These are phyloP conservation scores for Calonectris borealis DNA, from an alignment of 2,113 vertebrate species.

Conservation along the genomic window DNA sequence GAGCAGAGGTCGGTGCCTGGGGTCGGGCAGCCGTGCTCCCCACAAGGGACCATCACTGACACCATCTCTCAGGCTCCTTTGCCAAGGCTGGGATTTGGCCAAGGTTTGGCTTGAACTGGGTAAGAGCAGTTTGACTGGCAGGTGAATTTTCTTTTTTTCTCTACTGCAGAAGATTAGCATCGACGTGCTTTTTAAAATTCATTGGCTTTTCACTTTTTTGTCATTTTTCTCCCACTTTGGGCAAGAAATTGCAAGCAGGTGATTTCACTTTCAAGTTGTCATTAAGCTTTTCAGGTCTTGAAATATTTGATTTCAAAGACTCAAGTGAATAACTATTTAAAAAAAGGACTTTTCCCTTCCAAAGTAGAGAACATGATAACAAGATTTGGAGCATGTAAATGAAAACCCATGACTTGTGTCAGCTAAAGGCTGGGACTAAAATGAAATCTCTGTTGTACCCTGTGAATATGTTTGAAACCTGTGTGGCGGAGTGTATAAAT, in stretches of 20 bases:
- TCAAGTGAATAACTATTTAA: neutral
- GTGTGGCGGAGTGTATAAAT: neutral
- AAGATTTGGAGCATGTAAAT: neutral
- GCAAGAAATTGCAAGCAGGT: neutral
- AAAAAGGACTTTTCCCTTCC: neutral
- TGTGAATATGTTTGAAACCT: neutral
- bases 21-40: fast-evolving
- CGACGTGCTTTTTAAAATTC: neutral
- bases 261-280: neutral
- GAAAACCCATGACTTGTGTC: fast-evolving
- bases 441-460: neutral
- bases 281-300: neutral
- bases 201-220: neutral
- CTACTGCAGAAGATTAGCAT: neutral
- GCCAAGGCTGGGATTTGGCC: neutral
- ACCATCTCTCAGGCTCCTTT: neutral
- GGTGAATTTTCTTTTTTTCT: neutral
- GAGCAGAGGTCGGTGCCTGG: neutral
- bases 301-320: neutral
- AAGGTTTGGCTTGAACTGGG: neutral
- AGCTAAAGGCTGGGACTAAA: neutral
- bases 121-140: neutral
- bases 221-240: neutral
- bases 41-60: neutral
- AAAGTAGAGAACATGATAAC: neutral